phyloP scores from a whole-genome alignment of 2,797 vertebrate genomes.

The Vespertilio murinus region DNA sequence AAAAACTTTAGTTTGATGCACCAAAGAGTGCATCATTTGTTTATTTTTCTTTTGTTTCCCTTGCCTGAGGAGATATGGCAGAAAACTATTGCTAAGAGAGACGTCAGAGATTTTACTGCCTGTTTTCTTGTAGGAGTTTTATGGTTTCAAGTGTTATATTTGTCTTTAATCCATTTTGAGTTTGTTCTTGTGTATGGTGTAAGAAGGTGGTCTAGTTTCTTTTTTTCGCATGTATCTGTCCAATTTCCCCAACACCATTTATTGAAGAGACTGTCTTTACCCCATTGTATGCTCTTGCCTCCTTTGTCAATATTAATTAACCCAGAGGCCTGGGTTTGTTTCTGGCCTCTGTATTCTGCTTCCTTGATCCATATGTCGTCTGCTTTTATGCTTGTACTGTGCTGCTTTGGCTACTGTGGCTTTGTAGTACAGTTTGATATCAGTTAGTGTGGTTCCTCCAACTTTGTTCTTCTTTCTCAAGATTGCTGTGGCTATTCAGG shows the following conservation, averaged over 20 bases:
- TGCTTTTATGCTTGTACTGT: not conserved
- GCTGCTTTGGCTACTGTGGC: not conserved
- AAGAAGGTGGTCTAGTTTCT: not conserved
- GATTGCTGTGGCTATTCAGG: not conserved
- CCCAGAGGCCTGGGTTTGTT: not conserved
- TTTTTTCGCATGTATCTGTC: not conserved
- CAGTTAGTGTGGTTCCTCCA: not conserved
- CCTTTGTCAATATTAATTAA: not conserved
- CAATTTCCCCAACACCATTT: not conserved
- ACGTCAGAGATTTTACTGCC: not conserved
- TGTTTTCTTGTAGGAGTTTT: not conserved
- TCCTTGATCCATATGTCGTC: not conserved
- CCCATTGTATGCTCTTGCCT: not conserved
- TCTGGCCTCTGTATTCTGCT: not conserved
- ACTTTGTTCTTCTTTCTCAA: not conserved
- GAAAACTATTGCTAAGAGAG: not conserved
- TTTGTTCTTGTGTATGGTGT: not conserved
- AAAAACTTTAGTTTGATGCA: not conserved
- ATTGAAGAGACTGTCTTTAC: not conserved
- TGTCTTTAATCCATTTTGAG: not conserved
- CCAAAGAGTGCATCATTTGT: not conserved
- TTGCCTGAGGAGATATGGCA: not conserved
- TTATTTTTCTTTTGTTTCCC: not conserved
- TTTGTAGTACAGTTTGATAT: not conserved
- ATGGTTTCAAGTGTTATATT: not conserved